These are phyloP conservation scores for Glossophaga mutica DNA, from an alignment of 2,797 vertebrate genomes.

Conservation along the genomic window DNA sequence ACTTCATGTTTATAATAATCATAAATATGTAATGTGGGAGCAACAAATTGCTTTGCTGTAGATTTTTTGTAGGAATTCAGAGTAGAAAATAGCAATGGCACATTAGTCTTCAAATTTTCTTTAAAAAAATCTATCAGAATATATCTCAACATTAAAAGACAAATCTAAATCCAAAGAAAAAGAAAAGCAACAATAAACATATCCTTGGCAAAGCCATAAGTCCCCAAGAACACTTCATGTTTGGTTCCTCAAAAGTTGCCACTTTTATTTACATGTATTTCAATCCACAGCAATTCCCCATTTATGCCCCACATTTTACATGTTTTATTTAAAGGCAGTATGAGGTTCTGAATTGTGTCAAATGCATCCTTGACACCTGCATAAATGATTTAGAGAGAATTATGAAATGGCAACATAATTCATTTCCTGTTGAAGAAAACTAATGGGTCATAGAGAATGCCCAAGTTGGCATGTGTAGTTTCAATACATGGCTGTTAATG, in stretches of 20 bases:
- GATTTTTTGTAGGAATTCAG: neutral
- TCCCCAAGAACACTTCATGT: neutral
- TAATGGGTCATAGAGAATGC: slow-evolving; percentile 59
- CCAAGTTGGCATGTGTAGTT: slow-evolving; percentile 17
- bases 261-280: neutral
- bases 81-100: neutral
- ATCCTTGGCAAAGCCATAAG: neutral
- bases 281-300: neutral
- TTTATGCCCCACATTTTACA: neutral
- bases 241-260: neutral
- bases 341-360: slow-evolving; percentile 33
- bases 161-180: neutral
- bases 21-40: neutral
- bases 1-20: neutral
- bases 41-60: neutral
- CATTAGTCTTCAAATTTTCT: neutral
- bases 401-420: slow-evolving; percentile 56
- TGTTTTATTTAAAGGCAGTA: slow-evolving; percentile 48
- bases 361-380: slow-evolving; percentile 42
- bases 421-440: slow-evolving; percentile 49
- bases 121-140: neutral
- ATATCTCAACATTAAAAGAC: neutral
- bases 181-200: neutral
- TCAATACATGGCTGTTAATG: neutral
- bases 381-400: slow-evolving; percentile 49